These are phyloP conservation scores for Sebastes taczanowskii DNA, from an alignment of 2,797 vertebrate species.

Conservation along the genomic window DNA sequence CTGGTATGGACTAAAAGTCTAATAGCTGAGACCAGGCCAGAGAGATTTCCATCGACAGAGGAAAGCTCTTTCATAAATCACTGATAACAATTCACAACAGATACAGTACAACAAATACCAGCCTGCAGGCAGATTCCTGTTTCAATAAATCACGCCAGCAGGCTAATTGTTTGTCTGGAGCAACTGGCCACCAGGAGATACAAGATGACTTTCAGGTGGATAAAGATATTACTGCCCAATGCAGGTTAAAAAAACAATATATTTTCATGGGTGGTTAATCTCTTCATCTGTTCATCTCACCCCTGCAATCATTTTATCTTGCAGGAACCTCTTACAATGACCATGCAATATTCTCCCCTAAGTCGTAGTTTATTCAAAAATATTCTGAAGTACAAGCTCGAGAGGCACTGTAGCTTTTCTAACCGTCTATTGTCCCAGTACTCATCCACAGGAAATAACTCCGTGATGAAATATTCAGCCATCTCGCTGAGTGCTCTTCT, in stretches of 20 bases:
- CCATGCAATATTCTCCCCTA: background rate
- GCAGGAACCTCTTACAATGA: background rate
- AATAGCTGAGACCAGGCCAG: background rate
- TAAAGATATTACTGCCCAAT: constrained; percentile 24
- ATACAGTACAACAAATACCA: constrained; percentile 12
- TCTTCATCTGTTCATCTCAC: background rate
- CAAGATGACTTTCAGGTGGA: constrained; percentile 29
- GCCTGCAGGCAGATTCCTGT: constrained; percentile 21
- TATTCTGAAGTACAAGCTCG: background rate
- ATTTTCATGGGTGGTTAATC: constrained; percentile 4
- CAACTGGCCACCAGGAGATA: constrained; percentile 18
- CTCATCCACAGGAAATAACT: constrained; percentile 59
- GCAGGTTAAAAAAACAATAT: background rate
- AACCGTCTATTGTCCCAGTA: constrained; percentile 36
- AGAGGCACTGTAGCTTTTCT: constrained; percentile 19
- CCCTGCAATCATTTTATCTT: constrained; percentile 11
- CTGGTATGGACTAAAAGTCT: constrained; percentile 4
- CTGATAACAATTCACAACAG: constrained; percentile 35
- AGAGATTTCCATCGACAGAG: constrained; percentile 12
- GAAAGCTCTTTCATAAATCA: constrained; percentile 46
- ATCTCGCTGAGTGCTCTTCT: constrained; percentile 64
- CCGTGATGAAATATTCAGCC: constrained; percentile 74
- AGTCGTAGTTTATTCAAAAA: constrained; percentile 1
- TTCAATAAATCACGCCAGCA: constrained; percentile 47
- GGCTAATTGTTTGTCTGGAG: constrained; percentile 51